Evolutionary conservation across 2,888 invertebrate genomes (phyloP), one percentile per base, ranked within the genome.

Genomic region (Nebria salina): DNA sequence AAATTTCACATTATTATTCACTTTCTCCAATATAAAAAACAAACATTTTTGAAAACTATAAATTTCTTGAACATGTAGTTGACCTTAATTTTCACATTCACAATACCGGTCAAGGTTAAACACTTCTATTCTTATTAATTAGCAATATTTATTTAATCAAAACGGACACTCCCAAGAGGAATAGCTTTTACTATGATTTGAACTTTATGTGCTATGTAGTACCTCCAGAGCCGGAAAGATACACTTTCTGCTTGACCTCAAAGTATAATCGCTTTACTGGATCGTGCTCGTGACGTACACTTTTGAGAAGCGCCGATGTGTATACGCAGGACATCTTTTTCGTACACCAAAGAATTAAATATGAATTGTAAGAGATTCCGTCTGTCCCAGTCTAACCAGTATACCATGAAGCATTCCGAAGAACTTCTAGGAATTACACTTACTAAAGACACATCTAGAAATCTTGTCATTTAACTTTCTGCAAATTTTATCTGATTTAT

Each of bases 31-130:
- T 41, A 66, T 65, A 66, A 65, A 65, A 3, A 54, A 66, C 66
- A 76, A 41, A 25, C 76, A 76, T 76, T 76, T 76, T 76, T 65
- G 76, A 76, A 76, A 76, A 76, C 65, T 54, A 76, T 54, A 66
- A 76, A 76, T 76, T 76, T 41, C 76, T 34, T 54, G 54, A 13
- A 54, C 54, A 54, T n/a, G 65, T 76, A 76, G 76, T 66, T 76
- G 76, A 76, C 76, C 76, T 76, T 76, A 76, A 76, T 76, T 76
- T 76, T 76, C 76, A 13, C 34, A 41, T 41, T 20, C 65, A 42
- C 66, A 66, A 76, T 76, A 65, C 41, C 76, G 76, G 76, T 76
- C 65, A 76, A 66, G 54, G 54, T 54, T 54, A 54, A 54, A 54
- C 13, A 54, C 13, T 54, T 54, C 54, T 6, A 54, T 54, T 54